Percentiles rank a stretch among this genome's conserved stretches.
These are phyloP conservation scores for Mormyrus hasselquistii DNA, from an alignment of 2,797 vertebrate species.

Conservation along the genomic window DNA sequence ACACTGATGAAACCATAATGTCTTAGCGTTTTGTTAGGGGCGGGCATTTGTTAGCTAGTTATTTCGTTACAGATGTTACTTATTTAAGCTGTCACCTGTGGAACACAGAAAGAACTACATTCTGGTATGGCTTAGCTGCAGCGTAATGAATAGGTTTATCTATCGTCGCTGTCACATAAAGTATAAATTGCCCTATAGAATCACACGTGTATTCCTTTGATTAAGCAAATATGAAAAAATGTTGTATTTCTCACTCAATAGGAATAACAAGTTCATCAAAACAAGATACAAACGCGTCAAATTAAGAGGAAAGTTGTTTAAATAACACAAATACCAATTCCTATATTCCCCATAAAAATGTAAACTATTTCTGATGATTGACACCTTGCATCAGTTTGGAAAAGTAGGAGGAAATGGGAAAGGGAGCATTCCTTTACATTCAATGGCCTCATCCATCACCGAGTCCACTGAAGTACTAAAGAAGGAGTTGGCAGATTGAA, in stretches of 20 bases:
- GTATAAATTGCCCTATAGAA: background rate
- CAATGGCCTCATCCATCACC: conserved; percentile 67
- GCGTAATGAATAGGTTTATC: background rate
- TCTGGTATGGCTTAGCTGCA: background rate
- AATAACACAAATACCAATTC: background rate
- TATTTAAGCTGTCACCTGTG: background rate
- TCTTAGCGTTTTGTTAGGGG: background rate
- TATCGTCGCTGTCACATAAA: background rate
- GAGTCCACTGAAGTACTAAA: conserved; percentile 59
- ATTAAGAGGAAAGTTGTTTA: background rate
- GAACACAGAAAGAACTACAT: background rate
- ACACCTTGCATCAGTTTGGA: background rate
- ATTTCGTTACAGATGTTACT: background rate
- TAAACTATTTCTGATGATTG: background rate
- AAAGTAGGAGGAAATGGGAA: background rate
- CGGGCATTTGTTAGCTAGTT: background rate
- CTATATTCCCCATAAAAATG: background rate
- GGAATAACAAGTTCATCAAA: background rate
- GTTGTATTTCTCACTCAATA: background rate
- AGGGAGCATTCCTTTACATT: conserved; percentile 53
- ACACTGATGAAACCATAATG: background rate
- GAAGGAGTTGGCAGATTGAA: conserved; percentile 57
- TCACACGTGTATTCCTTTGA: background rate
- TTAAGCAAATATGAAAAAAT: background rate
- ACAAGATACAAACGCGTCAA: background rate